Evolutionary conservation across 2,888 invertebrate genomes (phyloP).

Genomic region (Bimastos eiseni): DNA sequence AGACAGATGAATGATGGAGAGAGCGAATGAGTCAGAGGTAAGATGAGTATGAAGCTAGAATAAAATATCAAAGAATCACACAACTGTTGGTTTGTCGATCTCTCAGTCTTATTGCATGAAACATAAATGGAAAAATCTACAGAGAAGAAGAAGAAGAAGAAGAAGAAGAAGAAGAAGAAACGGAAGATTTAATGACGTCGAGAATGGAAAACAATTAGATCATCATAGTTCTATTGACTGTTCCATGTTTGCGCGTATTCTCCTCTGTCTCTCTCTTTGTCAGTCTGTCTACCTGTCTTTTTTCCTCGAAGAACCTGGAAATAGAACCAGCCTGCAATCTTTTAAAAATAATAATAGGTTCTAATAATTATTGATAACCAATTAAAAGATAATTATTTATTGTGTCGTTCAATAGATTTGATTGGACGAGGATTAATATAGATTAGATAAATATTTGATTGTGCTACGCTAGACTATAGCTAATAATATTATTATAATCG

Average conservation of each 20-base stretch:
- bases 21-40: no score
- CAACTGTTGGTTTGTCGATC: neutral
- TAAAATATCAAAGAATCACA: neutral
- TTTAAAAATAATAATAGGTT: neutral
- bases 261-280: neutral
- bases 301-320: neutral
- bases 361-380: neutral
- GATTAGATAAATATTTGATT: neutral
- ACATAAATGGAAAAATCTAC: neutral
- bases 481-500: no score
- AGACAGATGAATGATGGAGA: no score
- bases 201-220: neutral
- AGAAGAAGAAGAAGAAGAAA: no score
- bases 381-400: neutral
- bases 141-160: neutral
- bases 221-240: neutral
- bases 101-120: neutral
- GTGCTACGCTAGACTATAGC: neutral
- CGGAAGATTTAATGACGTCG: neutral
- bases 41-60: no score
- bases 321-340: neutral
- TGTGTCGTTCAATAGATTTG: no score
- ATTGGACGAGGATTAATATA: neutral
- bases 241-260: neutral
- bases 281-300: neutral